These are phyloP conservation scores for Myotis brandtii DNA, from an alignment of 2,113 vertebrate genomes.

Conservation along the genomic window DNA sequence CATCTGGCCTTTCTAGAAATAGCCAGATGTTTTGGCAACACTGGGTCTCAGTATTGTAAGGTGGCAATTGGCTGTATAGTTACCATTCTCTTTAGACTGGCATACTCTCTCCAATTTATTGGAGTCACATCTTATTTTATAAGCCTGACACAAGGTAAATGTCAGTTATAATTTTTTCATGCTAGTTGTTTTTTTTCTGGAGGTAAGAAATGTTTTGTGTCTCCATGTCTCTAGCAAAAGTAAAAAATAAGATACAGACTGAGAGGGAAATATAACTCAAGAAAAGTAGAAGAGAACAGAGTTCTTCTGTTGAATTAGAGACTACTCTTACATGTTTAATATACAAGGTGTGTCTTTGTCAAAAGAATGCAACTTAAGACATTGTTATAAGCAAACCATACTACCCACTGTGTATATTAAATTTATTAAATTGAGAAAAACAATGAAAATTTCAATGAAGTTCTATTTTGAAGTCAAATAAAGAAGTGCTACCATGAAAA, in stretches of 20 bases:
- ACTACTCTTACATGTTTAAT: not conserved
- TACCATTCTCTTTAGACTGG: not conserved
- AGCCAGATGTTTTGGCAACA: not conserved
- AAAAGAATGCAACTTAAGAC: conserved; percentile 27
- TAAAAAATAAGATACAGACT: not conserved
- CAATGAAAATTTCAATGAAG: not conserved
- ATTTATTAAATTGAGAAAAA: conserved; percentile 39
- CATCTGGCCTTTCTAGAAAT: not conserved
- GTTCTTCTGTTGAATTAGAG: conserved; percentile 48
- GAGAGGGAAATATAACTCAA: not conserved
- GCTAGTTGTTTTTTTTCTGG: not conserved
- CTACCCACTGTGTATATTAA: not conserved
- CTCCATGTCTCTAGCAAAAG: not conserved
- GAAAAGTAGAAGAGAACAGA: not conserved
- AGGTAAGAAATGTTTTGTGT: not conserved
- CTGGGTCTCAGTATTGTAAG: not conserved
- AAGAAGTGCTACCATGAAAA: conserved; percentile 6
- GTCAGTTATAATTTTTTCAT: not conserved
- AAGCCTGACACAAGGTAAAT: not conserved
- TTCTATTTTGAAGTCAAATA: conserved; percentile 50
- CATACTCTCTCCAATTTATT: not conserved
- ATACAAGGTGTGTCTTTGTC: not conserved
- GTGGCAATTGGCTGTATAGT: not conserved
- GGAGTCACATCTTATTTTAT: not conserved
- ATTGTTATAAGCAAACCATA: not conserved